A percentile compares a stretch with the other conserved stretches of the same genome.
Evolutionary conservation across 2,113 vertebrate species (phyloP).

Genomic region (Stegastes partitus): DNA sequence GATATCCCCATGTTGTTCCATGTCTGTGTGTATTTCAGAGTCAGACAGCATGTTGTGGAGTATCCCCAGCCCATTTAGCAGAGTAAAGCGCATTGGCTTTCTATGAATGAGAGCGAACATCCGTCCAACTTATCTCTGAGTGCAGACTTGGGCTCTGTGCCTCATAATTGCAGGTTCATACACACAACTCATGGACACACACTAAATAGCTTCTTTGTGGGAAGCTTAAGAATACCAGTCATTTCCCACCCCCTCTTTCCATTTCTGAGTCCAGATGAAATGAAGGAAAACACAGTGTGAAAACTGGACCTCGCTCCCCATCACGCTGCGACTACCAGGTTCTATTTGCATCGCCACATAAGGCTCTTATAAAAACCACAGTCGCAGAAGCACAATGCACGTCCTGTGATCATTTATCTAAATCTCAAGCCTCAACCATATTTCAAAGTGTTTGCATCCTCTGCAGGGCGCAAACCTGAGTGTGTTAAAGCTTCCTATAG

Average conservation of each 20-base stretch:
- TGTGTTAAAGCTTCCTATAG: conserved; percentile 45
- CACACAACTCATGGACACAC: conserved; percentile 58
- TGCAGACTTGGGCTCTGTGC: conserved; percentile 68
- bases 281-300: conserved; percentile 49
- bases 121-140: conserved; percentile 76
- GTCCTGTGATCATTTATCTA: conserved; percentile 41
- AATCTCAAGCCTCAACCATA: conserved; percentile 18
- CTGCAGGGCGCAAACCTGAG: conserved; percentile 35
- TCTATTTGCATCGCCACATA: conserved; percentile 26
- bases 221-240: conserved; percentile 66
- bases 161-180: conserved; percentile 67
- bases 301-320: conserved; percentile 51
- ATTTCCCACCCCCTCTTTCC: conserved; percentile 32
- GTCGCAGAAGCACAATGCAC: conserved; percentile 5
- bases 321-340: conserved; percentile 9
- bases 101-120: conserved; percentile 66
- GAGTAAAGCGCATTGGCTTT: conserved; percentile 54
- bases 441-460: conserved; percentile 49
- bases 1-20: conserved; percentile 21
- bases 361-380: conserved; percentile 33
- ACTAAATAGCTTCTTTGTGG: conserved; percentile 72
- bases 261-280: conserved; percentile 55
- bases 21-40: conserved; percentile 38
- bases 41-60: conserved; percentile 35
- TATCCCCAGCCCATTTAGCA: conserved; percentile 49